Conservation (phyloP, 1,140 invertebrate genomes). For the Hydropsyche tenuis region DNA sequence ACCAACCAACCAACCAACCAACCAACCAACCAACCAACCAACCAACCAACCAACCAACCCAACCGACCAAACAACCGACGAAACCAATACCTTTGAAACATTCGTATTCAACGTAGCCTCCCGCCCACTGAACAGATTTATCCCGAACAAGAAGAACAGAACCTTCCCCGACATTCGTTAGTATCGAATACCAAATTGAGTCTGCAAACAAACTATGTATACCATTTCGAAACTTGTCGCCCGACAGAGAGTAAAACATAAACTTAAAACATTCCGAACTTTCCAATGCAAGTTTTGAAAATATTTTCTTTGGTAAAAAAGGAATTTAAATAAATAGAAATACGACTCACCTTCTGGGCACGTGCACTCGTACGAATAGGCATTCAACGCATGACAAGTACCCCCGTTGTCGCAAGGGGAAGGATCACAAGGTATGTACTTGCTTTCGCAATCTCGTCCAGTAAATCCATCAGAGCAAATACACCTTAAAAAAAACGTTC, state of each 20-base stretch:
- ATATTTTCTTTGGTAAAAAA: too few species aligned
- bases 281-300: too few species aligned
- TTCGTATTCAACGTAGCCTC: too few species aligned
- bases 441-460: constrained; percentile 87
- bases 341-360: constrained; percentile 82
- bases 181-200: too few species aligned
- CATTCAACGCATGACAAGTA: constrained; percentile 75
- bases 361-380: constrained; percentile 79
- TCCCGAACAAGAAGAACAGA: too few species aligned
- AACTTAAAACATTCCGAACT: not conserved
- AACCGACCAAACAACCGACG: not conserved
- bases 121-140: too few species aligned
- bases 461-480: constrained; percentile 88
- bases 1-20: not conserved
- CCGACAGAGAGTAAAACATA: not conserved
- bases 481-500: constrained; percentile 67
- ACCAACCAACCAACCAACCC: not conserved
- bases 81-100: too few species aligned
- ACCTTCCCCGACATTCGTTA: too few species aligned
- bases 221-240: too few species aligned
- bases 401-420: constrained; percentile 91
- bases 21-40: not conserved
- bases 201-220: too few species aligned
- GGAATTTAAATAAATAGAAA: too few species aligned
- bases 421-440: constrained; percentile 89